Conservation (phyloP, 2,797 vertebrate species). For the Sylvilagus floridanus region DNA sequence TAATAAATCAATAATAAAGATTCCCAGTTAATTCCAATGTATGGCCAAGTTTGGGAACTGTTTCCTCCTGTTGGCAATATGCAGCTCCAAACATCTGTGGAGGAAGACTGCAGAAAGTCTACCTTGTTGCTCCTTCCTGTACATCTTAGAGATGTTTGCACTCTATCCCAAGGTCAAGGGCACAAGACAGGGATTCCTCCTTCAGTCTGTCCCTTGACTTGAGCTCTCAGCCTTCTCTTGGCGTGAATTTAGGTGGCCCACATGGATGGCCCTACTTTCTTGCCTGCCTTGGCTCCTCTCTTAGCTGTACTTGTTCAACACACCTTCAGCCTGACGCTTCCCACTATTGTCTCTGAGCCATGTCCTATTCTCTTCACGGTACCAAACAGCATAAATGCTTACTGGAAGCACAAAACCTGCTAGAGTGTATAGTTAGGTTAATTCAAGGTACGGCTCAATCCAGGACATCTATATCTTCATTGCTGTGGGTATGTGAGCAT, state of each 20-base stretch:
- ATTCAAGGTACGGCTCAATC: neutral
- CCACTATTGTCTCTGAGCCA: neutral
- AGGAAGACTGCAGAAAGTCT: neutral
- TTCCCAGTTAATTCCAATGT: neutral
- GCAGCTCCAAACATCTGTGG: neutral
- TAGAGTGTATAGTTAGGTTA: neutral
- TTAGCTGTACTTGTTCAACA: neutral
- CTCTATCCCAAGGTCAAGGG: neutral
- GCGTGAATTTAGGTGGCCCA: neutral
- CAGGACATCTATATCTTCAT: neutral
- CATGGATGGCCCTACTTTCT: neutral
- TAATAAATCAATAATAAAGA: neutral
- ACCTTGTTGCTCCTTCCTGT: neutral
- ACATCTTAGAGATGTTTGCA: neutral
- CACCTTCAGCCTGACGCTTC: neutral
- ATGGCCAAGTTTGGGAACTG: neutral
- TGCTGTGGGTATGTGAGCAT: neutral
- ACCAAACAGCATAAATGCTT: neutral
- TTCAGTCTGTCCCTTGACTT: neutral
- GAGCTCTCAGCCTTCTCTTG: neutral
- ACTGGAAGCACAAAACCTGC: neutral
- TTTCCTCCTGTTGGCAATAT: neutral
- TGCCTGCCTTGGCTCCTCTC: neutral
- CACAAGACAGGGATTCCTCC: neutral
- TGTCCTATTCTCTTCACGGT: neutral